phyloP scores from a whole-genome alignment of 2,113 vertebrate species.

The Aythya baeri region DNA sequence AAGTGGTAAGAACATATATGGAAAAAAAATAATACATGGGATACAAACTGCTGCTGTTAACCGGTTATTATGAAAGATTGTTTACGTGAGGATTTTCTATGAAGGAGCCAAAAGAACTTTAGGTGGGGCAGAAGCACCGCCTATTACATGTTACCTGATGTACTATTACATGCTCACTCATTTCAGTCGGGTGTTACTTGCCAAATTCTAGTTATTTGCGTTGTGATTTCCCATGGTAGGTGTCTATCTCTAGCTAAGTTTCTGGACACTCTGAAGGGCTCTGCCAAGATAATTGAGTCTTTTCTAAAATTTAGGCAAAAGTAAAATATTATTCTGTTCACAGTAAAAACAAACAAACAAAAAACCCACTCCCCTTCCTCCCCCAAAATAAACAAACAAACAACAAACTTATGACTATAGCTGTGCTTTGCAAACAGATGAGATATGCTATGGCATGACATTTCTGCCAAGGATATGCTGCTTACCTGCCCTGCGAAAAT shows the following conservation, averaged over 20 bases:
- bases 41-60: not conserved
- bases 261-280: not conserved
- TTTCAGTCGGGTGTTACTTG: conserved; percentile 23
- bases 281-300: not conserved
- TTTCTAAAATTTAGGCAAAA: not conserved
- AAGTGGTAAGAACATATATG: not conserved
- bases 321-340: not conserved
- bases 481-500: not conserved
- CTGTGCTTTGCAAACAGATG: not conserved
- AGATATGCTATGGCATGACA: not conserved
- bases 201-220: conserved; percentile 52
- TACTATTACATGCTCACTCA: not conserved
- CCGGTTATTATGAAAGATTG: conserved; percentile 35
- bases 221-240: conserved; percentile 41
- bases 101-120: conserved; percentile 58
- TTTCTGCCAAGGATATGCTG: not conserved
- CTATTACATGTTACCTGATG: conserved; percentile 57
- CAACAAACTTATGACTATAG: not conserved
- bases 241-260: not conserved
- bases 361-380: no score
- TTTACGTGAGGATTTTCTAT: conserved; percentile 46
- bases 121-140: conserved; percentile 58
- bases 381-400: not conserved
- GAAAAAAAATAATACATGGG: not conserved
- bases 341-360: not conserved